phyloP scores from a whole-genome alignment of 2,888 invertebrate genomes.

The Eurytoma adleriae region DNA sequence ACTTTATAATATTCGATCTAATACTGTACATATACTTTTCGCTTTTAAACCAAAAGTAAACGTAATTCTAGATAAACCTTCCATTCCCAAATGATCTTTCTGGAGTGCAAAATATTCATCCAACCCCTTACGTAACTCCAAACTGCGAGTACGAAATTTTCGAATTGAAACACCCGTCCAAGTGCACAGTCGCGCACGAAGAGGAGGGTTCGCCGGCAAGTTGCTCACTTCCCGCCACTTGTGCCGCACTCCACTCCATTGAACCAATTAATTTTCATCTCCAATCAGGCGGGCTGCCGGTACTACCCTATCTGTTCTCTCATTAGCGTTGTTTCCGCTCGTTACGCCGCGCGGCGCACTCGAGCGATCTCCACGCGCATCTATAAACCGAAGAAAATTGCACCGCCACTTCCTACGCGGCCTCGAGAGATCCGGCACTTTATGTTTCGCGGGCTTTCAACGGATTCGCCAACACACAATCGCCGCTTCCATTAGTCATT shows the following conservation, averaged over 20 bases:
- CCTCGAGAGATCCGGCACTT: slow-evolving; percentile 63
- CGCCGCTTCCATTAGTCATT: slow-evolving; percentile 2
- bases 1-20: no score
- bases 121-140: no score
- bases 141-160: slow-evolving; percentile 11
- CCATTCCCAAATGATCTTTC: no score
- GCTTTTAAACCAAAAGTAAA: no score
- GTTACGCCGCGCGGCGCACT: slow-evolving; percentile 60
- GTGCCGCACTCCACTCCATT: slow-evolving; percentile 72
- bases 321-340: slow-evolving; percentile 73
- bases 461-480: slow-evolving; percentile 20
- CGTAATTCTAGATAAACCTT: no score
- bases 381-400: slow-evolving; percentile 70
- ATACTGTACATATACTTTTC: no score
- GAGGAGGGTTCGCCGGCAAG: slow-evolving; percentile 55
- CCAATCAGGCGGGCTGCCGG: slow-evolving; percentile 61
- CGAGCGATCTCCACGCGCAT: slow-evolving; percentile 39
- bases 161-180: slow-evolving; percentile 17
- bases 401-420: slow-evolving; percentile 61
- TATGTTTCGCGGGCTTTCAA: slow-evolving; percentile 36
- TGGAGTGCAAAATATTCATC: no score
- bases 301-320: slow-evolving; percentile 69
- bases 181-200: slow-evolving; percentile 14
- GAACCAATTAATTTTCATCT: slow-evolving; percentile 75
- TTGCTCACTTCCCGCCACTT: slow-evolving; percentile 76